Base-by-base conservation (phyloP, 2,797 vertebrate genomes). In the Leuciscus waleckii region DNA sequence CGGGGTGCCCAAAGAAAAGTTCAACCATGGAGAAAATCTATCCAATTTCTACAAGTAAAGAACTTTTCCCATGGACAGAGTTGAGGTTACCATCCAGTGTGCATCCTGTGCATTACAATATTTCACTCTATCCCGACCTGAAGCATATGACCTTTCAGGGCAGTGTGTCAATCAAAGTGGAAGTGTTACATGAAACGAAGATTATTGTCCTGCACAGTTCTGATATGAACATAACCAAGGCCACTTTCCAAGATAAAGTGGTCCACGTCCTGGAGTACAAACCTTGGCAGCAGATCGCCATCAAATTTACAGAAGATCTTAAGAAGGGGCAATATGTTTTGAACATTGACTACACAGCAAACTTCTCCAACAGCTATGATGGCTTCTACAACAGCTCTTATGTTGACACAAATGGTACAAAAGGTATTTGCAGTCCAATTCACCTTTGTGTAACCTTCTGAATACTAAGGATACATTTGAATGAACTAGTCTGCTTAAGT, bases 341-440 rank as follows among this genome's bases (percentile, higher is more conserved):
- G 85, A 94, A 91, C 75, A 90, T 99, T 81, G 91, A 95, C 7
- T 99, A 96, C 92, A 94, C 89, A 0, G 95, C 97, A 65, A 94
- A 94, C 83, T 93, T 99, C 46, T 99, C 98, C 56, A 94, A 94
- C 86, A 95, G 93, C 49, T 99, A 97, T 71, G 95, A 94, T 46
- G 98, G 98, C 26, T 98, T 99, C 94, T 99, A 99, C 92, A 97
- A 95, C 91, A 95, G 97, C 92, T 96, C 96, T 17, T 98, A 98
- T 91, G 92, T 39, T 37, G 94, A 97, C 89, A 93, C 94, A 90
- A 88, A 65, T 85, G 93, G 94, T 46, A 88, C 83, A 13, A 95
- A 94, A 97, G 96, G 98, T 99, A 96, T 63, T 87, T 41, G n/a
- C 35, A n/a, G 10, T 37, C 29, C 35, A 29, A 17, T 86, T 70